Conservation (phyloP, 2,113 vertebrate species). For the Oncorhynchus nerka region DNA sequence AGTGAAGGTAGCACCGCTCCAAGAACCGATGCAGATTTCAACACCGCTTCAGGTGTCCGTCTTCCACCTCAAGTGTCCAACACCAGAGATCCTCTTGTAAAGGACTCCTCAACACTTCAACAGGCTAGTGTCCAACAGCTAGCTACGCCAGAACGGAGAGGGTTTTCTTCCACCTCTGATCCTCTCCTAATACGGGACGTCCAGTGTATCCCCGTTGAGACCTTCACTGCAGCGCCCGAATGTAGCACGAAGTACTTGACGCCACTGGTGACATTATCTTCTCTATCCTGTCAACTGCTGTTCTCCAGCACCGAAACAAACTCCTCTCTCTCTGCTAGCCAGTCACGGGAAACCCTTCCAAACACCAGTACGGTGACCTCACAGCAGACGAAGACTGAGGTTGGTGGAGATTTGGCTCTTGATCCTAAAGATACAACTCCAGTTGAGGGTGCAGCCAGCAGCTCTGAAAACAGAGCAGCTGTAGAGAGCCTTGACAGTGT, state of each 20-base stretch:
- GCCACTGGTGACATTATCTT: conserved; percentile 11
- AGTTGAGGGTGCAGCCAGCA: conserved; percentile 7
- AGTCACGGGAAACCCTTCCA: conserved; percentile 31
- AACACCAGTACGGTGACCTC: conserved; percentile 30
- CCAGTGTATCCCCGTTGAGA: conserved; percentile 42
- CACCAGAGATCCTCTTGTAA: conserved; percentile 58
- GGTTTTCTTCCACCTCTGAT: conserved; percentile 39
- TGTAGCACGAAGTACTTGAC: conserved; percentile 36
- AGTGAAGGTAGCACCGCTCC: no score
- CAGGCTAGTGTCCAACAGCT: conserved; percentile 44
- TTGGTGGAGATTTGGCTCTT: not conserved
- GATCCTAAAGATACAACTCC: conserved; percentile 45
- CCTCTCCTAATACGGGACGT: conserved; percentile 29
- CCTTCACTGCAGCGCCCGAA: conserved; percentile 37
- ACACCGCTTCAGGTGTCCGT: conserved; percentile 37
- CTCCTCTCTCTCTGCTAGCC: conserved; percentile 19
- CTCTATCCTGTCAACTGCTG: conserved; percentile 28
- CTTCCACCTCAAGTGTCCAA: conserved; percentile 15
- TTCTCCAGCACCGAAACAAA: conserved; percentile 27
- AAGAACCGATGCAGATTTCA: no score
- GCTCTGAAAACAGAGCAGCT: conserved; percentile 29
- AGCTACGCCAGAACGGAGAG: conserved; percentile 40
- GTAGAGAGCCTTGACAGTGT: conserved; percentile 29
- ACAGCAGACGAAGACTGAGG: conserved; percentile 9
- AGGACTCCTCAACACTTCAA: conserved; percentile 44